Base-by-base conservation (phyloP, 2,113 vertebrate genomes). In the Lycocorax pyrrhopterus region DNA sequence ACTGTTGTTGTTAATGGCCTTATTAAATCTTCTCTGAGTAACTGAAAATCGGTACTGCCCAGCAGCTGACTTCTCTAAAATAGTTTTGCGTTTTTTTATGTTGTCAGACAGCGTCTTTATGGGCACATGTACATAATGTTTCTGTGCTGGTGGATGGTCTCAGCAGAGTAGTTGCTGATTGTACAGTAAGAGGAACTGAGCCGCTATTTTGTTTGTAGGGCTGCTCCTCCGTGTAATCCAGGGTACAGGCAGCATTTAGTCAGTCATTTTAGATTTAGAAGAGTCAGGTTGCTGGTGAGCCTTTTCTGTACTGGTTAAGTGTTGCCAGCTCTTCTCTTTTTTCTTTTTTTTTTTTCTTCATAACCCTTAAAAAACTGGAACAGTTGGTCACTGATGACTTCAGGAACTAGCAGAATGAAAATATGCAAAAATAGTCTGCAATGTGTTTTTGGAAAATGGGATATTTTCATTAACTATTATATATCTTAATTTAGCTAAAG, bases 31-130 rank as follows among this genome's bases (percentile, higher is more conserved):
- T 75, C 19, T 68, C 26, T 46, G 39, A 59, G 90, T 84, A 80
- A n/a, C 85, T 81, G 76, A 51, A 87, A 84, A 75, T 67, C 62
- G 27, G 73, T 81, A 22, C 72, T 96, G 84, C 43, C 74, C 80
- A 73, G 73, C 83, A 94, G 88, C 88, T 96, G 94, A 92, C 92
- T 66, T 87, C 69, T 92, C 60, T 67, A 68, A 89, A 97, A 89
- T 29, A 67, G 83, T 59, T 69, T 74, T 85, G 51, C 13, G 32
- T 25, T 44, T 91, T 74, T 84, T 69, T 23, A 44, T 74, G 37
- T 71, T 84, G 68, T 68, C 84, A 71, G 68, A 15, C 43, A 87
- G 37, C 0, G 0, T 91, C 44, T 90, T 88, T 75, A 0, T 90
- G 85, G 76, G 81, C 76, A 49, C 60, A 23, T 6, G 43, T 75